Base-by-base conservation (phyloP, 1,140 invertebrate species). In the Akabosia matsudoensis region DNA sequence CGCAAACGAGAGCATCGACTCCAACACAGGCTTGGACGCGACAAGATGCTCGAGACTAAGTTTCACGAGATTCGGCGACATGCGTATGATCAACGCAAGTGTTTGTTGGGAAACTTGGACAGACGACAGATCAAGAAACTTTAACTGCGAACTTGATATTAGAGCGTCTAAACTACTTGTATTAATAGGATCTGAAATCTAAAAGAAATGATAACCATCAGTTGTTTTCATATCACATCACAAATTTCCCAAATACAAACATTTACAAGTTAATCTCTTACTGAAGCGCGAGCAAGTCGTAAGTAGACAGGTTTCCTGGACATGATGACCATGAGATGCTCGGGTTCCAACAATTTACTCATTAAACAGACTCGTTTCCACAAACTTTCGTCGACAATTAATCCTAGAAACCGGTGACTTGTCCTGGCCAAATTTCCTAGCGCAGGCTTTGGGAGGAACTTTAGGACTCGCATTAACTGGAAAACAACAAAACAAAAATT, bases 371-470 rank as follows among this genome's bases (percentile, higher is more conserved):
- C 18, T n/a, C 76, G 31, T 51, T 77, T 77, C 80, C 80, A 81
- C 18, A 81, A 78, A 33, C 73, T 73, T 56, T 81, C 80, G 52
- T 81, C 80, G 18, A 13, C 14, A 4, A 75, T 30, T n/a, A 81
- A 52, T 24, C 78, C 34, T 30, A 67, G 52, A 30, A 81, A 78
- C 51, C 78, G 56, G 70, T 61, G 74, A 67, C 61, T 76, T 1
- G 75, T 74, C 34, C 24, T 72, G 0, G 76, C 75, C 18, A 78
- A 52, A 54, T 33, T 67, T 70, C 31, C 67, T n/a, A 76, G 33
- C 24, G 33, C 22, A n/a, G 22, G 33, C 34, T 79, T 78, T 10
- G 76, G 74, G 22, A 81, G 45, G 45, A 54, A 74, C n/a, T 75
- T 67, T 30, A 79, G 67, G 26, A 81, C 61, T 73, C 67, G 73